These are phyloP conservation scores for Phoenicopterus ruber DNA, from an alignment of 2,113 vertebrate species.

Conservation along the genomic window DNA sequence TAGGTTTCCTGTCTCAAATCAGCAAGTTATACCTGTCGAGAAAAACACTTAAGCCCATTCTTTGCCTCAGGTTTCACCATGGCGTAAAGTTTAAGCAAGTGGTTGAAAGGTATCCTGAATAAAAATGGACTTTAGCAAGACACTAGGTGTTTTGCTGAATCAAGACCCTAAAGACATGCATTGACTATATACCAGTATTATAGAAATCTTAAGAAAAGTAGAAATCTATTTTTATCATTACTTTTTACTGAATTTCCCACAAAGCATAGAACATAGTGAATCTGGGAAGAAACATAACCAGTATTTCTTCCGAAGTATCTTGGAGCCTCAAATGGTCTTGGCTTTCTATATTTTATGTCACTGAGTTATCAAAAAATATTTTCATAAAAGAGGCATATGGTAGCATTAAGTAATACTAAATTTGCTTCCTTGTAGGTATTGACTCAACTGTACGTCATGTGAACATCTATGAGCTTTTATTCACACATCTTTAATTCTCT, in stretches of 20 bases:
- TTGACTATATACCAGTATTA: not conserved
- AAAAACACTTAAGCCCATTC: not conserved
- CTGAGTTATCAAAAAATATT: not conserved
- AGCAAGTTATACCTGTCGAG: conserved; percentile 22
- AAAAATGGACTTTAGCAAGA: not conserved
- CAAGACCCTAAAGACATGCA: not conserved
- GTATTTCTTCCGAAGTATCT: not conserved
- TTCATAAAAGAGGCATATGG: not conserved
- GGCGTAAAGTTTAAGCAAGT: not conserved
- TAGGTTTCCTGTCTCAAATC: conserved; percentile 31
- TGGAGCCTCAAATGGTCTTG: not conserved
- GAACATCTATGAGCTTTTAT: not conserved
- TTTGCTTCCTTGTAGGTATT: not conserved
- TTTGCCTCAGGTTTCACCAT: not conserved
- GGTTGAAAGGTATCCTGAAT: not conserved
- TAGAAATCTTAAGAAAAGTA: not conserved
- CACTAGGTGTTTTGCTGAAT: not conserved
- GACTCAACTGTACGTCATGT: not conserved
- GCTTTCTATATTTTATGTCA: not conserved
- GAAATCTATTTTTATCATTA: not conserved
- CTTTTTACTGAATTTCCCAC: not conserved
- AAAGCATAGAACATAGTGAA: not conserved
- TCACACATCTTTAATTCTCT: not conserved
- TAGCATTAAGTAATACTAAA: not conserved
- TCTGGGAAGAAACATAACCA: not conserved